Base-by-base conservation (phyloP, 1,140 invertebrate species). In the Capitella teleta region DNA sequence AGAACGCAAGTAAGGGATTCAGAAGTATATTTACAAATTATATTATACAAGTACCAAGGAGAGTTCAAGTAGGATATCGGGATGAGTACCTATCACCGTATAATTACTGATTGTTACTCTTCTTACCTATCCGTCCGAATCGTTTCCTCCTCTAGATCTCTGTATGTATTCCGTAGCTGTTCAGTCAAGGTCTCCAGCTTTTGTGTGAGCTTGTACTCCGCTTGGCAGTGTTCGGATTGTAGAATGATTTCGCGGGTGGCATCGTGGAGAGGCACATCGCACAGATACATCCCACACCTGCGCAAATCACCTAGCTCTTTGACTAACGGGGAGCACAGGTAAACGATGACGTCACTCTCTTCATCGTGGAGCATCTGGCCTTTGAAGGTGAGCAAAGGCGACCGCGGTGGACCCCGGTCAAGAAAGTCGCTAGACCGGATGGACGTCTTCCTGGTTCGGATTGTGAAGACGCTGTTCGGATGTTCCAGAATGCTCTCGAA, bases 231-330 rank as follows among this genome's bases (percentile, higher is more conserved):
- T 70, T 98, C 92, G 5, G 91, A 95, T 76, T 97, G 85, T 26
- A 98, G 77, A 8, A 98, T 92, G 54, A 98, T 76, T 76, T 98
- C 94, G 56, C 93, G 77, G 1, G 93, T 97, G 0, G 93, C 89
- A 68, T 98, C 94, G 67, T 97, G 93, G 6, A 97, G 76, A 3
- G 93, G 93, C 54, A 97, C 90, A 69, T 96, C 92, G 52, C 87
- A 91, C 52, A 98, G 82, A 62, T 85, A 92, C 2, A 97, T 76
- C 3, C 91, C 91, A 28, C 86, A 80, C 84, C 85, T 82, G 45
- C 85, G 85, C 51, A 95, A 68, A 70, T 95, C 92, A 68, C 95
- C 91, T 42, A 96, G 73, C 74, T 93, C 95, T 67, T 89, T 85
- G 0, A 95, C 87, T 61, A 87, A 93, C 1, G 91, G 92, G 53